A percentile compares a stretch with the other conserved stretches of the same genome.
These are phyloP conservation scores for Achroia grisella DNA, from an alignment of 1,140 invertebrate species.

Conservation along the genomic window DNA sequence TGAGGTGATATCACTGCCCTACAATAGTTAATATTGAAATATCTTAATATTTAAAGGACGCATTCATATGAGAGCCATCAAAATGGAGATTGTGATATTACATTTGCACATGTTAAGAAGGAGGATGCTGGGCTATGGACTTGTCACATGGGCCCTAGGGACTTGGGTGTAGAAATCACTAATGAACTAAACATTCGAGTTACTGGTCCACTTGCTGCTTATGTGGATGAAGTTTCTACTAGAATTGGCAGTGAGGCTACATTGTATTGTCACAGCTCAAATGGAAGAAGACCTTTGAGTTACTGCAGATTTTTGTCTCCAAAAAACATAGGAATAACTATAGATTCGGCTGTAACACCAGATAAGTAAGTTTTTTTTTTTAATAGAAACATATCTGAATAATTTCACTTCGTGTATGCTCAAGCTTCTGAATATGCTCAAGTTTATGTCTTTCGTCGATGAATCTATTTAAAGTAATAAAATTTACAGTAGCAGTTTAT, in stretches of 20 bases:
- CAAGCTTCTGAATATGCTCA: no score
- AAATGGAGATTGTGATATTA: slow-evolving; percentile 57
- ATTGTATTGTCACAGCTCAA: slow-evolving; percentile 51
- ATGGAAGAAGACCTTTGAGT: slow-evolving; percentile 40
- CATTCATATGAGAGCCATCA: slow-evolving; percentile 49
- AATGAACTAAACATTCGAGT: slow-evolving; percentile 42
- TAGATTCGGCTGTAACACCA: slow-evolving; percentile 37
- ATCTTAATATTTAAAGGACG: no score
- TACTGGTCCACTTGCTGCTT: slow-evolving; percentile 51
- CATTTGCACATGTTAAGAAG: slow-evolving; percentile 28
- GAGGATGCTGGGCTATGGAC: slow-evolving; percentile 51
- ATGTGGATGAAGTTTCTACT: slow-evolving; percentile 24
- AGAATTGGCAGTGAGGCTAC: slow-evolving; percentile 25
- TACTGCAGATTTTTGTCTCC: slow-evolving; percentile 60
- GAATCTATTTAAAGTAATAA: no score
- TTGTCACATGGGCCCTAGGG: slow-evolving; percentile 57
- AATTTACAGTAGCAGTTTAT: no score
- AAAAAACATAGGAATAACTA: slow-evolving; percentile 31
- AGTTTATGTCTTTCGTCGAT: no score
- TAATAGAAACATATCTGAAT: background rate
- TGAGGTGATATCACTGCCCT: no score
- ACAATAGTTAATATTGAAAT: no score
- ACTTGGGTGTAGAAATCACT: slow-evolving; percentile 41
- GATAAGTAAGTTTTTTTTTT: slow-evolving; percentile 36
- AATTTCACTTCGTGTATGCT: no score